Evolutionary conservation across 1,140 invertebrate species (phyloP), one percentile per base, ranked within the genome.

Genomic region (Drosophila mayri): DNA sequence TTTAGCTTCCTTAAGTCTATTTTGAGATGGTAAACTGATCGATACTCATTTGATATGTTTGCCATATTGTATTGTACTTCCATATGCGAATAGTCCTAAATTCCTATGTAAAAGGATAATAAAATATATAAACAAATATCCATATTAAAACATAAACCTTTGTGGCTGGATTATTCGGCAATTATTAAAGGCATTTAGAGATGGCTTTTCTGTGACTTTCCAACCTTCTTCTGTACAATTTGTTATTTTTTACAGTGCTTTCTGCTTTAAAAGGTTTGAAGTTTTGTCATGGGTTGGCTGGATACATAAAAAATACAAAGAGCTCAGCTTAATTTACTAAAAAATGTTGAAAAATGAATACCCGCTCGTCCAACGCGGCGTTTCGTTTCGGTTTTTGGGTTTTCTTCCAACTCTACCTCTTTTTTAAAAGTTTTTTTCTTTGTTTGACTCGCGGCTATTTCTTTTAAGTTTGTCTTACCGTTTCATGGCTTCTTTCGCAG

Each of bases 311-410:
- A 66, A 41, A 68, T 54, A 57, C 10, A 12, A 4, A 78, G 68
- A 79, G 75, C 77, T 83, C 72, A 83, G 83, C 76, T 87, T 87
- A 74, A 88, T 87, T 88, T 77, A 78, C 66, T 84, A 84, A 57
- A 83, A 66, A 73, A 66, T 35, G 20, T 28, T 46, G 71, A 75
- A 75, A 76, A 67, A 54, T 67, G 47, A 72, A 40, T 22, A 44
- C 38, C 60, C 54, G 57, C 37, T 52, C 60, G 43, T 76, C 50
- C 28, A 18, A 35, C 30, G 32, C 54, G 40, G 40, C 73, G 37
- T 79, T 79, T 74, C 74, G 65, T 66, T 79, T 76, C 63, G 83
- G 35, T 49, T 59, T 76, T 65, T 60, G 61, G 63, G 47, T 71
- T 76, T 64, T 71, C 50, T 64, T 77, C 44, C 35, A 32, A 41